Conservation (phyloP, 2,888 invertebrate genomes). For the Sphaerophoria rueppellii region DNA sequence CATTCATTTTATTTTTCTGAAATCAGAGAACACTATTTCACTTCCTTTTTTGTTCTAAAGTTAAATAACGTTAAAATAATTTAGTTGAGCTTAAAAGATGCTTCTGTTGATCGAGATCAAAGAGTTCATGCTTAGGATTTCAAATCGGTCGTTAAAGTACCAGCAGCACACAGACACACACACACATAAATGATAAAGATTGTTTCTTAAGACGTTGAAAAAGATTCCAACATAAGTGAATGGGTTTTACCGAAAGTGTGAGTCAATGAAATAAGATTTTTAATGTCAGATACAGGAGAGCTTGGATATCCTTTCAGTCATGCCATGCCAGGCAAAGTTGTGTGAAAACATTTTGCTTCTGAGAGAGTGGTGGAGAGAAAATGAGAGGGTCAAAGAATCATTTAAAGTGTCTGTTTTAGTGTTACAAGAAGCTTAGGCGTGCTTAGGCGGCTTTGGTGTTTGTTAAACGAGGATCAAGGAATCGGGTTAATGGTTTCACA, state of each 20-base stretch:
- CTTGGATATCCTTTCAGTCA: conserved; percentile 11
- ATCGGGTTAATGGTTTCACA: conserved; percentile 50
- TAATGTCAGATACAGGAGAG: conserved; percentile 22
- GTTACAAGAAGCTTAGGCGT: neutral
- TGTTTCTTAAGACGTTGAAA: conserved; percentile 42
- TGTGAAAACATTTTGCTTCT: conserved; percentile 10
- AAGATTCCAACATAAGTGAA: conserved; percentile 29
- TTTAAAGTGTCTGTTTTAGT: conserved; percentile 23
- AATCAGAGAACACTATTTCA: neutral
- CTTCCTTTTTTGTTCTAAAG: neutral
- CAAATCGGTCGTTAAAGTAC: conserved; percentile 1
- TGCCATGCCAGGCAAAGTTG: neutral
- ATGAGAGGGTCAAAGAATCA: conserved; percentile 34
- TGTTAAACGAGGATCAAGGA: neutral
- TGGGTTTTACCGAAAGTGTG: conserved; percentile 7
- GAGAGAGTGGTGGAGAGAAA: too few relatives aligned
- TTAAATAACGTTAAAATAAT: conserved; percentile 5
- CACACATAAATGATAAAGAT: conserved; percentile 35
- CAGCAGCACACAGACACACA: neutral
- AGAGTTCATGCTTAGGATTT: conserved; percentile 30
- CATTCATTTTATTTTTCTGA: conserved; percentile 5
- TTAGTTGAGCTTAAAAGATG: conserved; percentile 11
- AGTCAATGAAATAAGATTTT: conserved; percentile 38
- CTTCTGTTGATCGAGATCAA: conserved; percentile 59
- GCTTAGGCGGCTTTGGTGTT: neutral